phyloP scores from a whole-genome alignment of 2,888 invertebrate genomes.

The Apodemia zela region DNA sequence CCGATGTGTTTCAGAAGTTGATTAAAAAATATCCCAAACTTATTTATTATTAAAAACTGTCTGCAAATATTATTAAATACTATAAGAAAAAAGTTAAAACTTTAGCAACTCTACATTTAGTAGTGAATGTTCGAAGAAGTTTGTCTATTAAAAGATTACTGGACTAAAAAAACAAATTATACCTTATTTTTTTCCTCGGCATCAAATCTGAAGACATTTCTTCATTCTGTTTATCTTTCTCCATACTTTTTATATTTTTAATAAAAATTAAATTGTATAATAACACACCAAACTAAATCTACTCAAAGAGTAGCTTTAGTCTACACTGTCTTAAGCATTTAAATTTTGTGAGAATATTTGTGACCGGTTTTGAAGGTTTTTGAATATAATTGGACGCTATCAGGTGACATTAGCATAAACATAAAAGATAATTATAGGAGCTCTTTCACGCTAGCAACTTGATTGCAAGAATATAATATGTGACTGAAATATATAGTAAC shows the following conservation, averaged over 20 bases:
- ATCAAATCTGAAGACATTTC: conserved; percentile 2
- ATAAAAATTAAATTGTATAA: neutral
- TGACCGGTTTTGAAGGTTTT: conserved; percentile 4
- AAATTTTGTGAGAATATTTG: neutral
- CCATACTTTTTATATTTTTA: neutral
- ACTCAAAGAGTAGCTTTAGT: neutral
- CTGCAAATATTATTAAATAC: no score
- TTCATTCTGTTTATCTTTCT: neutral
- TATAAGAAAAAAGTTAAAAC: no score
- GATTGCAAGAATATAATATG: conserved; percentile 5
- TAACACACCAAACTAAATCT: neutral
- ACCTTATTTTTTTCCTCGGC: neutral
- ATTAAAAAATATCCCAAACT: no score
- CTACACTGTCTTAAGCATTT: neutral
- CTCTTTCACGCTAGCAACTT: conserved; percentile 13
- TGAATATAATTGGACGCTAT: neutral
- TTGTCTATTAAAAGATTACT: neutral
- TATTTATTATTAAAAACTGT: no score
- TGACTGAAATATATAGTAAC: neutral
- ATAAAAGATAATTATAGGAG: conserved; percentile 6
- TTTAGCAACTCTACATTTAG: no score
- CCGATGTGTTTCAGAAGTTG: no score
- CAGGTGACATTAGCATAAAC: conserved; percentile 9
- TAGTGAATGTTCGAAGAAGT: no score
- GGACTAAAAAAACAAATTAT: neutral